phyloP scores from a whole-genome alignment of 2,797 vertebrate species.

The Tamandua tetradactyla region DNA sequence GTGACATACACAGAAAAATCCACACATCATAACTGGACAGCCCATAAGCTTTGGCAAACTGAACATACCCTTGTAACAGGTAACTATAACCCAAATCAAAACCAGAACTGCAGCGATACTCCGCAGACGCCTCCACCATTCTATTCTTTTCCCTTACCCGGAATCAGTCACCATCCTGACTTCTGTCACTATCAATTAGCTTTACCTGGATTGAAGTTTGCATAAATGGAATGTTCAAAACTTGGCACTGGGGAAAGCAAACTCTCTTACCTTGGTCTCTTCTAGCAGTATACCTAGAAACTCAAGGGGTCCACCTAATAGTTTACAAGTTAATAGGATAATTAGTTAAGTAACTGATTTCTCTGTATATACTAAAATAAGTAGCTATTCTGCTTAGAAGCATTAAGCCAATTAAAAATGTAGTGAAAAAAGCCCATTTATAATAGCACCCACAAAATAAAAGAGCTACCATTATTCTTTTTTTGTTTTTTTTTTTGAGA shows the following conservation, averaged over 20 bases:
- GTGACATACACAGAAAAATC: too few species aligned
- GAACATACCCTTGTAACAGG: rapidly evolving
- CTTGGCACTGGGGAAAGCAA: rapidly evolving
- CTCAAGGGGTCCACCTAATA: too few species aligned
- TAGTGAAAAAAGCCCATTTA: not conserved
- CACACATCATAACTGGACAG: too few species aligned
- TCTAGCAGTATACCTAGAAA: not conserved
- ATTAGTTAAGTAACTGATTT: too few species aligned
- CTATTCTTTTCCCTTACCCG: too few species aligned
- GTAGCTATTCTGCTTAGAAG: not conserved
- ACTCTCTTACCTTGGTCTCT: too few species aligned
- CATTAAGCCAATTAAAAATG: not conserved
- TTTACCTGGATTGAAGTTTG: not conserved
- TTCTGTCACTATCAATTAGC: rapidly evolving
- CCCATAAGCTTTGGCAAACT: not conserved
- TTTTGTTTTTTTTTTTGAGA: too few species aligned
- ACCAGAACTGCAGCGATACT: rapidly evolving
- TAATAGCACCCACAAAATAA: not conserved
- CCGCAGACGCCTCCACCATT: rapidly evolving
- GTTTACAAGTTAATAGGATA: not conserved
- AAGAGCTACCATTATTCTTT: not conserved
- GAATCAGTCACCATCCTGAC: not conserved
- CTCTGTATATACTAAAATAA: not conserved
- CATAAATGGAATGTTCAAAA: rapidly evolving
- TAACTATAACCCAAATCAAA: too few species aligned